Base-by-base conservation (phyloP, 2,113 vertebrate genomes). In the Riparia riparia region DNA sequence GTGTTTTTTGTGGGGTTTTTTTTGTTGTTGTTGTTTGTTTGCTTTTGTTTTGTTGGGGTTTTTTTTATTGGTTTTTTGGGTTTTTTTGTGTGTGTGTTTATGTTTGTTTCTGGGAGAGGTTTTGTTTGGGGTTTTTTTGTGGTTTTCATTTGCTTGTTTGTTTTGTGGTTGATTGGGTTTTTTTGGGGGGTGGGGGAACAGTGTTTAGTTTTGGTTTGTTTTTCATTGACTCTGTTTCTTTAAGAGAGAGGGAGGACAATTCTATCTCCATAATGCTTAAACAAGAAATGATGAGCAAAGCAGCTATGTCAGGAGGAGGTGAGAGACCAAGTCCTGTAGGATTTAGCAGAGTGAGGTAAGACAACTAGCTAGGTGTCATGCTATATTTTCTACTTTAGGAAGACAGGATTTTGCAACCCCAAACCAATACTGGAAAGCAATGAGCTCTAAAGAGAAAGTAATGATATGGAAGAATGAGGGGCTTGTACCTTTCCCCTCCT, bases 101-200 rank as follows among this genome's bases (percentile, higher is more conserved):
- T 42, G 29, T 2, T 12, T 47, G 5, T 28, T 39, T 41, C 31
- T 13, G 10, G 9, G 16, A 34, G 24, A 37, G 24, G 10, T 39
- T 60, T 41, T 29, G n/a, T 24, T 44, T 26, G n/a, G 3, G 20
- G n/a, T 2, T 32, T 41, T 32, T 41, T 26, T 57, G 8, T 31
- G 34, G 49, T 17, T 41, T 51, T 39, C 20, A 17, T 10, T 20
- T 54, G 5, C 9, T 53, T 53, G 16, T 29, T 34, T 32, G 12
- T 31, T 68, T 57, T 26, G 12, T 56, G 21, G 26, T 18, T 39
- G 16, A 3, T 31, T 45, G 18, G 14, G 16, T 16, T 11, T 56
- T 37, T 31, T 31, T 18, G 2, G 3, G 3, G 9, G 1, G 14
- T 37, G 4, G 1, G 7, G 3, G 2, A 25, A 14, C 1, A 1